Base-by-base conservation (phyloP, 2,797 vertebrate species). In the Hyperoplus lanceolatus region DNA sequence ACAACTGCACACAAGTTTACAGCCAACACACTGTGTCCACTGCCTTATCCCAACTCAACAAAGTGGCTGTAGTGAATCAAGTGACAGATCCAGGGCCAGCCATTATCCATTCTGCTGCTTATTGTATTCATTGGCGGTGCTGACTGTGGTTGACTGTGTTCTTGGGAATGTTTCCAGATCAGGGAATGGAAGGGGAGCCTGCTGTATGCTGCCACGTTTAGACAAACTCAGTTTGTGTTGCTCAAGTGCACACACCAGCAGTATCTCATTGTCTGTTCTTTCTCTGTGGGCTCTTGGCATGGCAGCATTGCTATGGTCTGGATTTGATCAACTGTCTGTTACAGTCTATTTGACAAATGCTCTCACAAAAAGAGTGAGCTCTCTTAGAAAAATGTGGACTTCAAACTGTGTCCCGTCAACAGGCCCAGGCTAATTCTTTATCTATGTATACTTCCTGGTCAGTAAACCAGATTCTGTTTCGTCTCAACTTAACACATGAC, bases 241-340 rank as follows among this genome's bases (percentile, higher is more conserved):
- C 89, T 73, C 78, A 85, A 89, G 76, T 74, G 77, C 78, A 65
- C 78, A 65, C 59, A 59, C 12, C 72, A 73, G 71, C 86, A 72
- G 51, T 49, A 70, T 77, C 70, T 81, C 59, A 53, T 77, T 78
- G 60, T 75, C 70, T 83, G 67, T 77, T 78, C 64, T 74, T 82
- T 83, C 70, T 73, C 64, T 63, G 58, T 69, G 64, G 73, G 64
- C 51, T 72, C 58, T 73, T 89, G 80, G 80, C 81, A 73, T 56
- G 11, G 71, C 64, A 5, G 46, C 16, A 49, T 75, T 77, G 74
- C 82, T 57, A 7, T n/a, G 45, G 72, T 88, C 89, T 90, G 89
- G 85, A 76, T 86, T 90, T 88, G 55, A 93, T 93, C 87, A 89
- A 57, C 84, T 60, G 61, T 55, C 63, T 87, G 70, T 85, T 78